Evolutionary conservation across 2,888 invertebrate species (phyloP).

Genomic region (Leucophora obtusa): DNA sequence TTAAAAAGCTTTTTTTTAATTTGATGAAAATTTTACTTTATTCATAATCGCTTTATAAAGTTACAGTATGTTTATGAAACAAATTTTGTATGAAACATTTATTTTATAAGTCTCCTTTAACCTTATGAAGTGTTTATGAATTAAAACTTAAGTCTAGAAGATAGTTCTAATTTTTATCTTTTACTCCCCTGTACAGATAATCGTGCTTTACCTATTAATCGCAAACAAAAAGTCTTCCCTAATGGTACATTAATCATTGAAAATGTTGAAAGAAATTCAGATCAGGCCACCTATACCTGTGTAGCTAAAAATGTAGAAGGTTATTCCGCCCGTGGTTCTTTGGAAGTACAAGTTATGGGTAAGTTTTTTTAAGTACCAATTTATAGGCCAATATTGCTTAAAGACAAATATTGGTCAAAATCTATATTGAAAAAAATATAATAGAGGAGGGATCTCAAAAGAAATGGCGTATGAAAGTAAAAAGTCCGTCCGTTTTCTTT

Average conservation of each 20-base stretch:
- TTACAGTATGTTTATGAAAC: no score
- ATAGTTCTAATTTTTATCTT: neutral
- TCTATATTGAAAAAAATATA: neutral
- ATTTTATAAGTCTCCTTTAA: no score
- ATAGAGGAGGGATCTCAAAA: conserved; percentile 9
- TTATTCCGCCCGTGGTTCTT: conserved; percentile 90
- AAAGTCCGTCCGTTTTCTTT: conserved; percentile 22
- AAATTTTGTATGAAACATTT: no score
- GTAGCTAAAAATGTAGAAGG: conserved; percentile 95
- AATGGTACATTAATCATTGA: conserved; percentile 96
- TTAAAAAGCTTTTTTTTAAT: neutral
- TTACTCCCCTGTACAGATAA: conserved; percentile 80
- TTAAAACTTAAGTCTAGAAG: no score
- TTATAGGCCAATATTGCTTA: conserved; percentile 40
- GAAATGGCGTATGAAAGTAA: neutral
- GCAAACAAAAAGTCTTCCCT: conserved; percentile 95
- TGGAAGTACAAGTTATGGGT: conserved; percentile 98
- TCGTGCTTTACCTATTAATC: conserved; percentile 92
- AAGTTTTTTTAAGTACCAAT: conserved; percentile 79
- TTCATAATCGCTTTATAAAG: no score
- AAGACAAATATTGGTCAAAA: conserved; percentile 51
- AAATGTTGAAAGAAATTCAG: conserved; percentile 93
- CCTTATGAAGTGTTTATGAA: no score
- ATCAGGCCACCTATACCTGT: conserved; percentile 96
- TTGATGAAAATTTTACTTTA: no score